Evolutionary conservation across 2,797 vertebrate species (phyloP).

Genomic region (Schizopygopsis pylzovi): DNA sequence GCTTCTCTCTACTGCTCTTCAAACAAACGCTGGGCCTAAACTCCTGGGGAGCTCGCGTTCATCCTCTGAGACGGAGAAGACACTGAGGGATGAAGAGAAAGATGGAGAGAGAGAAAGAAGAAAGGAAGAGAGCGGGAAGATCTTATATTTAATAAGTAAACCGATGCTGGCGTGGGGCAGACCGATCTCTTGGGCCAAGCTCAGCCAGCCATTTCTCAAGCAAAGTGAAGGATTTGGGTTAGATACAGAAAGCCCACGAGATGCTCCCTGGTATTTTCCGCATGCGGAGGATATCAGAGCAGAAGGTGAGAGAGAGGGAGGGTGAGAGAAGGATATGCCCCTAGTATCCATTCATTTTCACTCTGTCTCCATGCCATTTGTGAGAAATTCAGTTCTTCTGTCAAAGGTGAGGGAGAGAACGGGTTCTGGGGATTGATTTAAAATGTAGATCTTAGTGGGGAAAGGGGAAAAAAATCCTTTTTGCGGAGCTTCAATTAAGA

Average conservation of each 20-base stretch:
- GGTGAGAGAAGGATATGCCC: conserved; percentile 47
- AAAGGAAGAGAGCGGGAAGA: conserved; percentile 62
- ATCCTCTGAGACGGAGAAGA: conserved; percentile 37
- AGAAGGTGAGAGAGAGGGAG: conserved; percentile 37
- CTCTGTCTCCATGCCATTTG: conserved; percentile 44
- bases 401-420: conserved; percentile 45
- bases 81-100: conserved; percentile 36
- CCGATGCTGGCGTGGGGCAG: conserved; percentile 70
- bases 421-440: not conserved
- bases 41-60: conserved; percentile 30
- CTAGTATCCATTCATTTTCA: conserved; percentile 45
- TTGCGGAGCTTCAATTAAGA: conserved; percentile 68
- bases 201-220: conserved; percentile 81
- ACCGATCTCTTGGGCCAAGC: conserved; percentile 77
- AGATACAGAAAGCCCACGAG: conserved; percentile 78
- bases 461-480: conserved; percentile 39
- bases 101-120: conserved; percentile 58
- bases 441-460: conserved; percentile 1
- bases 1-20: conserved; percentile 71
- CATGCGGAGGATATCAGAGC: conserved; percentile 62
- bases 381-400: conserved; percentile 42
- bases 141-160: conserved; percentile 82
- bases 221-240: conserved; percentile 86
- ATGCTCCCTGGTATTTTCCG: conserved; percentile 75
- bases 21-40: conserved; percentile 41